Evolutionary conservation across 2,797 vertebrate genomes (phyloP), one percentile per base, ranked within the genome.

Genomic region (Vultur gryphus): DNA sequence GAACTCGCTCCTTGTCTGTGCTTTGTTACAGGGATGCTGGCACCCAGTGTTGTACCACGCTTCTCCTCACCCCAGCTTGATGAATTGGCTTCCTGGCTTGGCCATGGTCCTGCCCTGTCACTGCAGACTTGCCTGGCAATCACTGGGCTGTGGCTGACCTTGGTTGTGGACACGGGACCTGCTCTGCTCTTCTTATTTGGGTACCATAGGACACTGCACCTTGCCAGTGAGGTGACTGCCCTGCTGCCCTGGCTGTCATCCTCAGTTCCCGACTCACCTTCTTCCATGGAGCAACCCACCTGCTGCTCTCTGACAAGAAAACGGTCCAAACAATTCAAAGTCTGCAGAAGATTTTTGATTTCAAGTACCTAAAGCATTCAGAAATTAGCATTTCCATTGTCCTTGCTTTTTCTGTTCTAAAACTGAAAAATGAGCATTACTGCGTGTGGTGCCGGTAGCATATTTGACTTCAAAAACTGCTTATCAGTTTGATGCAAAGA

Each of bases 21-120:
- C 13, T 54, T 37, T 0, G 0, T 16, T 48, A 52, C 41, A 80
- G 25, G 16, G 24, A 3, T 41, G 39, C 1, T 10, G 58, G 33
- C 29, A 37, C 5, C 16, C 28, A 13, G 48, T 1, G 1, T 10
- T 65, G 16, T 13, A 12, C 31, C 52, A 33, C 18, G 7, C 11
- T 44, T 13, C n/a, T 25, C 11, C 75, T 70, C 55, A 15, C 3
- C 24, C 25, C 61, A n/a, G 25, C 51, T 62, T n/a, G 25, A 20
- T 31, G 19, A 39, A 9, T 13, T 57, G 43, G 24, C 18, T 25
- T 66, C 17, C 37, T 66, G 35, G 13, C 16, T 59, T 58, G 39
- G 19, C 41, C 20, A 6, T 55, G 18, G 16, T 31, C 41, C 29
- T 65, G 33, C 33, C 51, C 23, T 29, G 26, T 9, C 52, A 25